Conservation (phyloP, 2,113 vertebrate species). For the Nesoenas mayeri region DNA sequence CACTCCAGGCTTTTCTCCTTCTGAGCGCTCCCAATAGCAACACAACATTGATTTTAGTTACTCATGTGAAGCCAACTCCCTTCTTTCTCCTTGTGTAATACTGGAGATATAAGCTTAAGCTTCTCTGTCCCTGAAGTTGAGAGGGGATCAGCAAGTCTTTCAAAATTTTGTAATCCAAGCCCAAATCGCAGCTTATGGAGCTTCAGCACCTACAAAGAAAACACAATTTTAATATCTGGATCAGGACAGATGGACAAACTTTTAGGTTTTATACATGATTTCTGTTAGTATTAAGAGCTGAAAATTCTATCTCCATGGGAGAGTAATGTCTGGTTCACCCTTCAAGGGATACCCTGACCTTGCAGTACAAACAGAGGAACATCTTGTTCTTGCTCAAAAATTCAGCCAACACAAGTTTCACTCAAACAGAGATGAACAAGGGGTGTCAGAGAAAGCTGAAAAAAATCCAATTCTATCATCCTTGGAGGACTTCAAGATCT, state of each 20-base stretch:
- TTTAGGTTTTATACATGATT: neutral
- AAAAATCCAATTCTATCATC: neutral
- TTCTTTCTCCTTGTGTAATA: neutral
- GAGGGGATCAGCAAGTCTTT: neutral
- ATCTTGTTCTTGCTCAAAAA: neutral
- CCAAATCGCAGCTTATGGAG: neutral
- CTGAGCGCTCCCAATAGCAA: neutral
- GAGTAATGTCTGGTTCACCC: neutral
- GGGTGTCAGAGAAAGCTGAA: neutral
- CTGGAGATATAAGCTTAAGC: neutral
- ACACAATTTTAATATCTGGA: neutral
- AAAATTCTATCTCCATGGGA: neutral
- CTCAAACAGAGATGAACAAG: neutral
- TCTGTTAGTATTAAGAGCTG: neutral
- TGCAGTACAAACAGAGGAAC: neutral
- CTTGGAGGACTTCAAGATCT: neutral
- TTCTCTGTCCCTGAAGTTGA: neutral
- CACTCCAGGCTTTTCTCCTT: neutral
- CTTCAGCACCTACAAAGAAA: slow-evolving; percentile 5
- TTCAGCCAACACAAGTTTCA: neutral
- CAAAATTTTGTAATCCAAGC: slow-evolving; percentile 9
- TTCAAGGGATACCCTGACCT: neutral
- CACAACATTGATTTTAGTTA: neutral
- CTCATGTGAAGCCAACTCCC: neutral
- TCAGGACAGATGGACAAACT: neutral